Evolutionary conservation across 2,797 vertebrate species (phyloP).

Genomic region (Tokudaia muenninki): DNA sequence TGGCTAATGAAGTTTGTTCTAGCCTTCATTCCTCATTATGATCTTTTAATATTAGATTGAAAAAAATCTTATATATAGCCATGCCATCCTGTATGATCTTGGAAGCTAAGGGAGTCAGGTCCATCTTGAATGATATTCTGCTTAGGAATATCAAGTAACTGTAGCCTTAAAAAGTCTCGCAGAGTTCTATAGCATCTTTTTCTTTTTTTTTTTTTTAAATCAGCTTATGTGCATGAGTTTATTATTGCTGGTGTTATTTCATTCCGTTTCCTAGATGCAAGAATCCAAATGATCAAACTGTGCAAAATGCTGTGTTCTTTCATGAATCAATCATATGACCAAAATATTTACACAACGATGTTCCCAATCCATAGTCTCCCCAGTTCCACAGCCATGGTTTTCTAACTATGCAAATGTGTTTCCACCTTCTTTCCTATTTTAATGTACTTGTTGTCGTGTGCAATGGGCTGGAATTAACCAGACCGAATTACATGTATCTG

Average conservation of each 20-base stretch:
- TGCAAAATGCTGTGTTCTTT: neutral
- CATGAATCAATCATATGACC: neutral
- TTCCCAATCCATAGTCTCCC: neutral
- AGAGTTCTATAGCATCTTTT: neutral
- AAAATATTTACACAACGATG: neutral
- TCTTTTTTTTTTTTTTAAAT: neutral
- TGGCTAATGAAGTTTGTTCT: constrained; percentile 24
- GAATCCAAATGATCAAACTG: neutral
- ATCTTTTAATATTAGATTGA: constrained; percentile 24
- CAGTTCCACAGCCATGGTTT: neutral
- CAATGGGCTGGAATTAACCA: neutral
- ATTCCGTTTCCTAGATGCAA: neutral
- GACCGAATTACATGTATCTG: neutral
- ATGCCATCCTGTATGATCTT: neutral
- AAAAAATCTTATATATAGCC: constrained; percentile 4
- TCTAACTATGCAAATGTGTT: neutral
- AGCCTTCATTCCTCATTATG: neutral
- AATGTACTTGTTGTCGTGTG: neutral
- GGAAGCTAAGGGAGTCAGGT: neutral
- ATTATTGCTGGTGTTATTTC: neutral
- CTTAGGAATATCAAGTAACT: neutral
- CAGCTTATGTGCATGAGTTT: neutral
- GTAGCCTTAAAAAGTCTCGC: neutral
- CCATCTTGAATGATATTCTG: neutral
- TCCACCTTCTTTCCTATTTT: neutral